phyloP scores from a whole-genome alignment of 2,888 invertebrate species.

The Thereva unica region DNA sequence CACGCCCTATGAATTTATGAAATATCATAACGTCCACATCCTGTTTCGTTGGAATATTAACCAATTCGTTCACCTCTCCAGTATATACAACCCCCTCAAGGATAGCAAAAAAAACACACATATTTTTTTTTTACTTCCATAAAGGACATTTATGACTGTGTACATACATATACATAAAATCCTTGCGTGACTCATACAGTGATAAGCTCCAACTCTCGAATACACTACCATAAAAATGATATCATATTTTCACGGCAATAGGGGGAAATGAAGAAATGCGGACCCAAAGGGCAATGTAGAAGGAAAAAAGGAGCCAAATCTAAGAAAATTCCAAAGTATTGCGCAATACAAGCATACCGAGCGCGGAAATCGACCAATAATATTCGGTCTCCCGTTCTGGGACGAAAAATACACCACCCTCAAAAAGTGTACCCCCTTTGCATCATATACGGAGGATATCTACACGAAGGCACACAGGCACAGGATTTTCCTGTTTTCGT shows the following conservation, averaged over 20 bases:
- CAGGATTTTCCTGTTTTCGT: too few species aligned
- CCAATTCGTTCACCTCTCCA: too few species aligned
- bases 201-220: conserved; percentile 5
- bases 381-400: conserved; percentile 29
- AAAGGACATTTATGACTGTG: background rate
- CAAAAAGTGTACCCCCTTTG: too few species aligned
- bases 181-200: conserved; percentile 3
- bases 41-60: background rate
- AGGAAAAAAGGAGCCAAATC: conserved; percentile 18
- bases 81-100: too few species aligned
- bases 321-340: conserved; percentile 36
- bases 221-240: conserved; percentile 28
- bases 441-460: too few species aligned
- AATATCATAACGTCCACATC: conserved; percentile 26
- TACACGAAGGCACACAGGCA: too few species aligned
- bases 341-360: conserved; percentile 40
- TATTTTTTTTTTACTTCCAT: too few species aligned
- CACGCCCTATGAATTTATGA: conserved; percentile 32
- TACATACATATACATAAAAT: background rate
- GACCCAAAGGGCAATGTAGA: background rate
- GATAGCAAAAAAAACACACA: too few species aligned
- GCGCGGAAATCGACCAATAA: conserved; percentile 39
- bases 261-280: conserved; percentile 5
- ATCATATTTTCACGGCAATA: conserved; percentile 27
- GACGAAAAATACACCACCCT: too few species aligned